A percentile compares a stretch with the other conserved stretches of the same genome.
Conservation (phyloP, 2,888 invertebrate genomes). For the Chelonus formosanus region DNA sequence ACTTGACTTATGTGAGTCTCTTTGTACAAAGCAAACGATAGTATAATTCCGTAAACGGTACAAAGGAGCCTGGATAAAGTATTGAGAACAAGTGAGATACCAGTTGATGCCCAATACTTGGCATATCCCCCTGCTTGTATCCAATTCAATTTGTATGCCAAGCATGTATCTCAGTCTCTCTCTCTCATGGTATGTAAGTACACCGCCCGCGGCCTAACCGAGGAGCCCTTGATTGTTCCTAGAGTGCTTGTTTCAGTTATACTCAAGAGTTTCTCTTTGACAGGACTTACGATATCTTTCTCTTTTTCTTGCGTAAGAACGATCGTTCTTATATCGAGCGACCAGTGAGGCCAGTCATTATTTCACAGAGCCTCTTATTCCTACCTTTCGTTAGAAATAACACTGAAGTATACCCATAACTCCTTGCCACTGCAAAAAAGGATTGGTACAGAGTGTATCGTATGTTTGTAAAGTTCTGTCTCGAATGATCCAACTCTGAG, state of each 20-base stretch:
- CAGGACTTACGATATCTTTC: constrained; percentile 29
- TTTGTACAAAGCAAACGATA: constrained; percentile 50
- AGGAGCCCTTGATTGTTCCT: constrained; percentile 26
- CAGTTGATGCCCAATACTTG: constrained; percentile 32
- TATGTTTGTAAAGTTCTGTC: constrained; percentile 9
- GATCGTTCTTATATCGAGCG: constrained; percentile 22
- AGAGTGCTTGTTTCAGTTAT: constrained; percentile 28
- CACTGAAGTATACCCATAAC: constrained; percentile 22
- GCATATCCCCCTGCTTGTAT: constrained; percentile 41
- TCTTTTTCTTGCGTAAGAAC: constrained; percentile 24
- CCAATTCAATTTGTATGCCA: constrained; percentile 57
- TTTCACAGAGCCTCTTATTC: constrained; percentile 37
- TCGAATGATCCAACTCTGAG: constrained; percentile 18
- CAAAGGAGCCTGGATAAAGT: constrained; percentile 32
- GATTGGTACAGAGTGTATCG: not conserved
- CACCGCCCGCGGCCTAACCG: constrained; percentile 24
- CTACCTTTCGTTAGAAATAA: constrained; percentile 29
- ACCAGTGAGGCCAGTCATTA: constrained; percentile 42
- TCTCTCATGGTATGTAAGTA: constrained; percentile 26
- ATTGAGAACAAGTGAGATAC: constrained; percentile 13
- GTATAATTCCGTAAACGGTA: constrained; percentile 52
- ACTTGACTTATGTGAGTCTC: constrained; percentile 34
- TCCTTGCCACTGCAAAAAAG: constrained; percentile 8
- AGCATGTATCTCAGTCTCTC: constrained; percentile 45
- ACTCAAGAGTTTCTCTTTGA: constrained; percentile 28